These are phyloP conservation scores for Phrynosoma blainvillii DNA, from an alignment of 2,113 vertebrate genomes.

Conservation along the genomic window DNA sequence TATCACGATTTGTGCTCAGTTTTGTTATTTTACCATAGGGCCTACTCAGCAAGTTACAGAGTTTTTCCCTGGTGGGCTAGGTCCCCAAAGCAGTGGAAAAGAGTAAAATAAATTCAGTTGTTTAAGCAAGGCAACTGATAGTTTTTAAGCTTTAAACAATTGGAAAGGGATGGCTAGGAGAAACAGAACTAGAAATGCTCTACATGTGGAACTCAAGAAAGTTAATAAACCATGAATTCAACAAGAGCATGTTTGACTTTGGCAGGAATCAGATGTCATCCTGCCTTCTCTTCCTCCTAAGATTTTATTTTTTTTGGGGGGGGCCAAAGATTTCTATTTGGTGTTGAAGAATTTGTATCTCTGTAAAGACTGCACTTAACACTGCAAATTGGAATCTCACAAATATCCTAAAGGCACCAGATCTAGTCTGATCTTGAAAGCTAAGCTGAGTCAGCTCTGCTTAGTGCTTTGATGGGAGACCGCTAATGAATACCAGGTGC, in stretches of 20 bases:
- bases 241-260: background rate
- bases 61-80: constrained; percentile 58
- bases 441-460: too few relatives aligned
- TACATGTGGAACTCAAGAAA: background rate
- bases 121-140: background rate
- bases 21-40: constrained; percentile 49
- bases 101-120: constrained; percentile 45
- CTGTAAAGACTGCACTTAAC: constrained; percentile 9
- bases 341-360: background rate
- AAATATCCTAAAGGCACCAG: background rate
- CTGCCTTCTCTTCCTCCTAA: background rate
- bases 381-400: background rate
- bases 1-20: constrained; percentile 51
- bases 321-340: background rate
- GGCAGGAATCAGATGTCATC: background rate
- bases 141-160: background rate
- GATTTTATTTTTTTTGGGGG: background rate
- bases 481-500: too few relatives aligned
- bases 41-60: constrained; percentile 37
- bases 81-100: constrained; percentile 65
- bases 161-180: background rate
- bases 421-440: too few relatives aligned
- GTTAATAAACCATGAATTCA: background rate
- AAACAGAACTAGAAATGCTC: background rate
- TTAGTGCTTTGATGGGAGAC: too few relatives aligned